Evolutionary conservation across 2,888 invertebrate species (phyloP).

Genomic region (Ferrisia virgata): DNA sequence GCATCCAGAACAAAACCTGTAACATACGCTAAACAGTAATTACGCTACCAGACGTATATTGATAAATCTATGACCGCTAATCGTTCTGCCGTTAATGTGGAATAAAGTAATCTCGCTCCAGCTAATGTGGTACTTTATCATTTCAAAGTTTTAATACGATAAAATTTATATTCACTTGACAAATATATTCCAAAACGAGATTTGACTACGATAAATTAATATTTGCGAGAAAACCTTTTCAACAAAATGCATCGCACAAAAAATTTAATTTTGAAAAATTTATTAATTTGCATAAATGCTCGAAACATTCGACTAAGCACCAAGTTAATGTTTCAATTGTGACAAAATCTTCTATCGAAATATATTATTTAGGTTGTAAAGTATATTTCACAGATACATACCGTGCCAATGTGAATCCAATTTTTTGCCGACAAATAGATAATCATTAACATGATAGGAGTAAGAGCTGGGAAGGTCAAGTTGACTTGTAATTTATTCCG

Average conservation of each 20-base stretch:
- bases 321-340: conserved; percentile 13
- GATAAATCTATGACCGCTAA: conserved; percentile 29
- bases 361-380: neutral
- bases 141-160: conserved; percentile 30
- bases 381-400: neutral
- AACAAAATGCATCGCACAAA: neutral
- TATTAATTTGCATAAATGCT: conserved; percentile 8
- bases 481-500: neutral
- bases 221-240: neutral
- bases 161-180: conserved; percentile 21
- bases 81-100: conserved; percentile 23
- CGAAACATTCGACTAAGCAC: neutral
- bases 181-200: conserved; percentile 25
- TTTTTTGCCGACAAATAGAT: neutral
- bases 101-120: conserved; percentile 27
- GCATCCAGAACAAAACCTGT: neutral
- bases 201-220: conserved; percentile 17
- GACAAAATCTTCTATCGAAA: neutral
- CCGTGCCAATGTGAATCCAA: neutral
- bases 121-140: conserved; percentile 27
- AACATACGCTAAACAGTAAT: neutral
- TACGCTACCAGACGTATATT: conserved; percentile 15
- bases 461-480: neutral
- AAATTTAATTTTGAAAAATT: conserved; percentile 23
- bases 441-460: neutral